phyloP scores from a whole-genome alignment of 2,113 vertebrate species.

The Vulpes lagopus region DNA sequence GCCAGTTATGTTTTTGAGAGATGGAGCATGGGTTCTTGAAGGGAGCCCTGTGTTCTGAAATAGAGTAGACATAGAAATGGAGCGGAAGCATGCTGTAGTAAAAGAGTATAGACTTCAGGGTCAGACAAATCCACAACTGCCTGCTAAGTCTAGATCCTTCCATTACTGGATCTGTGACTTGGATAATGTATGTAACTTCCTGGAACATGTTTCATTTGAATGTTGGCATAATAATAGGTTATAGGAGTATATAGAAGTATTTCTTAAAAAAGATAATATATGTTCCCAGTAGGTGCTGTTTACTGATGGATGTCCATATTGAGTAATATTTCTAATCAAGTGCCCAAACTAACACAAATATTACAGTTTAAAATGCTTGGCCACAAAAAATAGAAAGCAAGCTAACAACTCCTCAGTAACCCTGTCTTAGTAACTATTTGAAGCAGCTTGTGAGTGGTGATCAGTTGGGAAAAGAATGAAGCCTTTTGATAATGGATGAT shows the following conservation, averaged over 20 bases:
- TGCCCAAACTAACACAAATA: neutral
- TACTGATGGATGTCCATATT: neutral
- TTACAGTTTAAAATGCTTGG: neutral
- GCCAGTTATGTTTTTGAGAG: constrained; percentile 35
- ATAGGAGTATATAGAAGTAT: neutral
- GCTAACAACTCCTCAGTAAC: neutral
- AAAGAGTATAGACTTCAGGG: neutral
- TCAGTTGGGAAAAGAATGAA: neutral
- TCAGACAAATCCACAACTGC: neutral
- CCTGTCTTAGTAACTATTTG: neutral
- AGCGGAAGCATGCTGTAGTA: neutral
- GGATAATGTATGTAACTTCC: neutral
- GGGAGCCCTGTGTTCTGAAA: neutral
- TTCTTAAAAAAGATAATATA: neutral
- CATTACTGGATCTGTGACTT: neutral
- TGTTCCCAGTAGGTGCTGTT: neutral
- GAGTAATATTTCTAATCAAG: neutral
- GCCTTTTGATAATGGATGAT: neutral
- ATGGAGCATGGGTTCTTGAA: neutral
- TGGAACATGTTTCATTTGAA: neutral
- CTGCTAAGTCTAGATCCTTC: neutral
- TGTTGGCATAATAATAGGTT: neutral
- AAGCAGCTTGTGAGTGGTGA: neutral
- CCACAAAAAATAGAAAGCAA: neutral
- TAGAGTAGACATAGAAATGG: constrained; percentile 13